Conservation (phyloP, 2,888 invertebrate genomes). For the Drosophila barbarae region DNA sequence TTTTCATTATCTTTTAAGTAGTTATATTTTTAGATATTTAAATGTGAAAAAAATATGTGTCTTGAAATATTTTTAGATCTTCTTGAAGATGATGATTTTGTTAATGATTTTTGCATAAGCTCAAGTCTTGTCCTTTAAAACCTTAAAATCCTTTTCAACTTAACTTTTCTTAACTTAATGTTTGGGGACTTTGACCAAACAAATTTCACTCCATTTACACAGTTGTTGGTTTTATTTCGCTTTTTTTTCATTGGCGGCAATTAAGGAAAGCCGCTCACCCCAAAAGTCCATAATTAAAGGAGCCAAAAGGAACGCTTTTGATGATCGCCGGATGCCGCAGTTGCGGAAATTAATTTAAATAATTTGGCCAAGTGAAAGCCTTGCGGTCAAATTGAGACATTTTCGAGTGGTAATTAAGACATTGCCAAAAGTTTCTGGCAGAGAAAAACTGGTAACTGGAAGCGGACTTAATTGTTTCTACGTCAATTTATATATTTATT, state of each 20-base stretch:
- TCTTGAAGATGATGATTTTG: too few species aligned
- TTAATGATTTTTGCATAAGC: too few species aligned
- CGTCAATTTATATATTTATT: not conserved
- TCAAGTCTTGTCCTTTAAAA: too few species aligned
- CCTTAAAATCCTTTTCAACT: too few species aligned
- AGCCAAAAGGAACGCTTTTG: constrained; percentile 39
- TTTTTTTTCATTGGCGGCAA: constrained; percentile 29
- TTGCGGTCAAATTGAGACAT: constrained; percentile 60
- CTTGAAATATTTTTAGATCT: too few species aligned
- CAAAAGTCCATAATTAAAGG: constrained; percentile 56
- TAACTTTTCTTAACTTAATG: not conserved
- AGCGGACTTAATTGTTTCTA: not conserved
- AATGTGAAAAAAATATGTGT: too few species aligned
- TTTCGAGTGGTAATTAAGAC: constrained; percentile 45
- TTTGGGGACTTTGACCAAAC: not conserved
- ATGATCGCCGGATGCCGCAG: constrained; percentile 39
- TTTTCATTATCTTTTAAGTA: not conserved
- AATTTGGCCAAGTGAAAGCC: constrained; percentile 65
- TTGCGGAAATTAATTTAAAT: constrained; percentile 67
- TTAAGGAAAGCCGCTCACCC: constrained; percentile 38
- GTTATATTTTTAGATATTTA: too few species aligned
- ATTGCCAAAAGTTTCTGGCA: constrained; percentile 17
- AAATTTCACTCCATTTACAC: not conserved
- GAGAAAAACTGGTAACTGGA: not conserved
- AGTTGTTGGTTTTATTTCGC: not conserved